phyloP scores from a whole-genome alignment of 2,113 vertebrate species.

The Mobula birostris region DNA sequence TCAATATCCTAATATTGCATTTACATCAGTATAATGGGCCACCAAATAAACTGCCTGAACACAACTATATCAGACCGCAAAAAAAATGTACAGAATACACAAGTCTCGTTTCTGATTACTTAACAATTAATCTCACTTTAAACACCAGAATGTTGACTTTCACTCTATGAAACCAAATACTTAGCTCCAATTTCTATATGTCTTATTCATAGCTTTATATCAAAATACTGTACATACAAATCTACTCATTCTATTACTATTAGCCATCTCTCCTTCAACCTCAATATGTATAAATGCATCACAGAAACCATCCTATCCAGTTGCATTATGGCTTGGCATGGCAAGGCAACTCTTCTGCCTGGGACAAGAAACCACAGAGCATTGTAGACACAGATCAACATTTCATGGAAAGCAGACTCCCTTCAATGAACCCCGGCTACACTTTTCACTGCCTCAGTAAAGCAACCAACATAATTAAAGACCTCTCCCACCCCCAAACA shows the following conservation, averaged over 20 bases:
- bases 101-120: conserved; percentile 28
- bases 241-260: not conserved
- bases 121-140: not conserved
- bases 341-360: too few relatives aligned
- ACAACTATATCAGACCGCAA: not conserved
- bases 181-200: not conserved
- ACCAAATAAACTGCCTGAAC: not conserved
- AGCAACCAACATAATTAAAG: too few relatives aligned
- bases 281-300: too few relatives aligned
- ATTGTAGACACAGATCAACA: too few relatives aligned
- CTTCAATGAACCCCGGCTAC: too few relatives aligned
- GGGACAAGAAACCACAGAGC: too few relatives aligned
- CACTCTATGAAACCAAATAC: conserved; percentile 8
- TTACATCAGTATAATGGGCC: not conserved
- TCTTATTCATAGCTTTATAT: not conserved
- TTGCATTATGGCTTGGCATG: too few relatives aligned
- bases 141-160: not conserved
- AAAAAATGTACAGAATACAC: not conserved
- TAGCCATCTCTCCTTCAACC: too few relatives aligned
- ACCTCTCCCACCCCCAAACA: too few relatives aligned
- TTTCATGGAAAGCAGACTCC: too few relatives aligned
- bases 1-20: not conserved
- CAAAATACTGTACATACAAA: not conserved
- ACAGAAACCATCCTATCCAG: too few relatives aligned
- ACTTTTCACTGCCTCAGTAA: too few relatives aligned